phyloP scores from a whole-genome alignment of 2,113 vertebrate species.

The Takifugu flavidus region DNA sequence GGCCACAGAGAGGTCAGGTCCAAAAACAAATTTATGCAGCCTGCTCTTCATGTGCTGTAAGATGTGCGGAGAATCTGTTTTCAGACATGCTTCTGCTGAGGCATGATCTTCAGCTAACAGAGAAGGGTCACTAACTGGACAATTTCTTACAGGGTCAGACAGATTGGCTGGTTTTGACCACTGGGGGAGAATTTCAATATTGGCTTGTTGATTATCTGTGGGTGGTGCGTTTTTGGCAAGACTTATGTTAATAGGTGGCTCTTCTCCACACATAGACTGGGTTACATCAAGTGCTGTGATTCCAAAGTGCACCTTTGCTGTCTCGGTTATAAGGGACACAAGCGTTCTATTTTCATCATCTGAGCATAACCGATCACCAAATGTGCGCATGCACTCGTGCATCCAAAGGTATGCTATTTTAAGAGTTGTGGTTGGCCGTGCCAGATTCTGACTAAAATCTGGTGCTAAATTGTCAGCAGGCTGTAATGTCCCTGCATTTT shows the following conservation, averaged over 20 bases:
- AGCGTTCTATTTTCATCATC: conserved; percentile 60
- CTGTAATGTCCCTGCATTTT: not conserved
- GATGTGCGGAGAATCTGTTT: conserved; percentile 26
- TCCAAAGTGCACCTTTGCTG: conserved; percentile 57
- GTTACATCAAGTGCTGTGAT: conserved; percentile 11
- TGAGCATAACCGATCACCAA: conserved; percentile 75
- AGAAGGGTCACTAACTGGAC: conserved; percentile 2
- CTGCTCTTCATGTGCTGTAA: conserved; percentile 37
- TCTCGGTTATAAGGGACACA: conserved; percentile 60
- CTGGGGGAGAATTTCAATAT: conserved; percentile 4
- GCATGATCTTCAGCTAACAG: not conserved
- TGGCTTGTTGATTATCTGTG: not conserved
- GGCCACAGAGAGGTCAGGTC: conserved; percentile 56
- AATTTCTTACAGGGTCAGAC: conserved; percentile 4
- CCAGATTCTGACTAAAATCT: not conserved
- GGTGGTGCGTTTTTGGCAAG: not conserved
- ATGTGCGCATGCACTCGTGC: conserved; percentile 82
- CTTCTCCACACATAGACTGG: not conserved
- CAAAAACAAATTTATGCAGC: conserved; percentile 60
- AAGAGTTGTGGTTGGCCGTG: conserved; percentile 16
- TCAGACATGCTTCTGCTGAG: not conserved
- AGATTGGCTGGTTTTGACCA: conserved; percentile 2
- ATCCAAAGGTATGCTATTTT: conserved; percentile 78
- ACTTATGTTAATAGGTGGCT: not conserved
- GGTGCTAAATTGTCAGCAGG: not conserved